These are phyloP conservation scores for Psittacara wagleri DNA, from an alignment of 2,113 vertebrate species.

Conservation along the genomic window DNA sequence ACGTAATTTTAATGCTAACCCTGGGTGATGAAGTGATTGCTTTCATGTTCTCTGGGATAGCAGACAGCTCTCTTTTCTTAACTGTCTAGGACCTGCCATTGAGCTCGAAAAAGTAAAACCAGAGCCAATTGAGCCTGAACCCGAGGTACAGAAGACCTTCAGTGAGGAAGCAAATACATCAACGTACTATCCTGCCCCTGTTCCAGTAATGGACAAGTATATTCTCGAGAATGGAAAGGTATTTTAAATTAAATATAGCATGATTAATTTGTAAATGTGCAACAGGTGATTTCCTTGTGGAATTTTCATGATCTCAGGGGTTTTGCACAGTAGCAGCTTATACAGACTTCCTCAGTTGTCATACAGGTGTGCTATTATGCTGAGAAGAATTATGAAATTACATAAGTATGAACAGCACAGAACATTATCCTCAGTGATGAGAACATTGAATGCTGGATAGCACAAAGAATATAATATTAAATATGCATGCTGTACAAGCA, in stretches of 20 bases:
- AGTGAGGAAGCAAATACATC: conserved; percentile 84
- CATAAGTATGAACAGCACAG: background rate
- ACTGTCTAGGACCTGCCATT: conserved; percentile 81
- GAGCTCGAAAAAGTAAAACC: conserved; percentile 83
- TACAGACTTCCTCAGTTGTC: background rate
- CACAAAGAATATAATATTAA: background rate
- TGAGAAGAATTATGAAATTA: background rate
- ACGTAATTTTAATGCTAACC: conserved; percentile 62
- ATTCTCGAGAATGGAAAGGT: conserved; percentile 87
- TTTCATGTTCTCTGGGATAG: conserved; percentile 71
- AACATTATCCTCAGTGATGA: background rate
- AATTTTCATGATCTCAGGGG: background rate
- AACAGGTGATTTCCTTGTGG: background rate
- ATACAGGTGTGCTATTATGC: background rate
- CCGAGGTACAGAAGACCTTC: conserved; percentile 80
- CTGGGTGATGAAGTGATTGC: conserved; percentile 66
- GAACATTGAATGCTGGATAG: background rate
- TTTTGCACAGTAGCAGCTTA: background rate
- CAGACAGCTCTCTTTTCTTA: conserved; percentile 81
- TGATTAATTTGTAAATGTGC: conserved; percentile 35
- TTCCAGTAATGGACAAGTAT: conserved; percentile 85
- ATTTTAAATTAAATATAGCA: conserved; percentile 68
- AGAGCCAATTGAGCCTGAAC: conserved; percentile 80
- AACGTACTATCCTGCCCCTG: conserved; percentile 80
- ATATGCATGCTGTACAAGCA: background rate